Evolutionary conservation across 2,888 invertebrate genomes (phyloP).

Genomic region (Clusia tigrina): DNA sequence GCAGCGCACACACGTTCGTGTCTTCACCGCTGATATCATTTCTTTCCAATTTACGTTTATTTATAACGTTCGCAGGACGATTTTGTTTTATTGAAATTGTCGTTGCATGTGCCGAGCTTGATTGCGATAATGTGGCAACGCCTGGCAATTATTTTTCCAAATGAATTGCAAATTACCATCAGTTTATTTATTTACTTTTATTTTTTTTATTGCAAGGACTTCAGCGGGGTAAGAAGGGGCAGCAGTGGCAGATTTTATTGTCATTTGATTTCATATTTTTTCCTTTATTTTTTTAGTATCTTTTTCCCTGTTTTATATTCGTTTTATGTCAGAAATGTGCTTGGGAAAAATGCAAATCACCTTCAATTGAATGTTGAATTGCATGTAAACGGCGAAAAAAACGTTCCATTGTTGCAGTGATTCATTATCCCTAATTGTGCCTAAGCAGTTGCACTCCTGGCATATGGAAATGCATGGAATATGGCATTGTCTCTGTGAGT

Average conservation of each 20-base stretch:
- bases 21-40: slow-evolving; percentile 12
- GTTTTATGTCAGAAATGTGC: no score
- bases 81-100: slow-evolving; percentile 16
- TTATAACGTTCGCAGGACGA: no score
- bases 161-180: slow-evolving; percentile 28
- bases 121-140: slow-evolving; percentile 30
- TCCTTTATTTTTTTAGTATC: not conserved
- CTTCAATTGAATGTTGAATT: slow-evolving; percentile 44
- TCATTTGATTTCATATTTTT: no score
- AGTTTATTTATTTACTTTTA: not conserved
- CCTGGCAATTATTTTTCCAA: slow-evolving; percentile 32
- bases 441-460: not conserved
- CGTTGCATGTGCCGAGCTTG: slow-evolving; percentile 1
- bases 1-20: slow-evolving; percentile 29
- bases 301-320: no score
- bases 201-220: no score
- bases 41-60: slow-evolving; percentile 18
- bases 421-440: slow-evolving; percentile 16
- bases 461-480: slow-evolving; percentile 3
- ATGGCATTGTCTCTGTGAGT: not conserved
- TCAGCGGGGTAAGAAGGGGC: no score
- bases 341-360: slow-evolving; percentile 45
- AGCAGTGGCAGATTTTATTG: no score
- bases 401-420: slow-evolving; percentile 10
- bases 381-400: slow-evolving; percentile 41